Conservation (phyloP, 2,888 invertebrate genomes). For the Kryphioiulus occultus region DNA sequence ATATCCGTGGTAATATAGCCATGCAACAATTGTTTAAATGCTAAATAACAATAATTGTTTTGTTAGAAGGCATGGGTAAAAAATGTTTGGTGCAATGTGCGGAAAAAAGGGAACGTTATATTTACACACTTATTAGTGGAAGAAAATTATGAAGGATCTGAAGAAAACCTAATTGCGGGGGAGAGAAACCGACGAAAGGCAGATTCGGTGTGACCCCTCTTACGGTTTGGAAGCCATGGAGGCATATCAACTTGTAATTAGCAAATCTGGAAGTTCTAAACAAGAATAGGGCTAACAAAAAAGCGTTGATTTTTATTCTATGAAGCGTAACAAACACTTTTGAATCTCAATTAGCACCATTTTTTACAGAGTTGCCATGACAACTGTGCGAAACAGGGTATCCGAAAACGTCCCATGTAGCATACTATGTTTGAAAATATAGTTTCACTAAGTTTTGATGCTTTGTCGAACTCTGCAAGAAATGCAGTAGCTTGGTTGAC, state of each 20-base stretch:
- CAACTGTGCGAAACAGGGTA: background rate
- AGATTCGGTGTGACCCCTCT: background rate
- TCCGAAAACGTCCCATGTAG: background rate
- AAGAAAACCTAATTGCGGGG: background rate
- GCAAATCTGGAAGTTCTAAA: background rate
- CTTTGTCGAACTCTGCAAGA: too few species aligned
- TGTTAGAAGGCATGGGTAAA: background rate
- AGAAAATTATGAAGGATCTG: background rate
- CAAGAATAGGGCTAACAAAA: background rate
- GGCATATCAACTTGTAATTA: background rate
- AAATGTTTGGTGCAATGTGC: background rate
- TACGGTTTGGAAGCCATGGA: background rate
- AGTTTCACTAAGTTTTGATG: too few species aligned
- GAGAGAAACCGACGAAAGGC: background rate
- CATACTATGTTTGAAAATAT: too few species aligned
- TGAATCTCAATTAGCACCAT: background rate
- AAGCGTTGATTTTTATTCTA: background rate
- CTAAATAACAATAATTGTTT: constrained; percentile 31
- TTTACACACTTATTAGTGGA: constrained; percentile 18
- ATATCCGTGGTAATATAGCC: constrained; percentile 14
- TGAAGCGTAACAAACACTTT: constrained; percentile 1
- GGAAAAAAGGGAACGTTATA: constrained; percentile 26
- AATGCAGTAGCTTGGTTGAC: too few species aligned
- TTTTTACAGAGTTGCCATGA: background rate
- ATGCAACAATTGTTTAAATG: constrained; percentile 35